These are phyloP conservation scores for Cactoblastis cactorum DNA, from an alignment of 2,888 invertebrate species.

Conservation along the genomic window DNA sequence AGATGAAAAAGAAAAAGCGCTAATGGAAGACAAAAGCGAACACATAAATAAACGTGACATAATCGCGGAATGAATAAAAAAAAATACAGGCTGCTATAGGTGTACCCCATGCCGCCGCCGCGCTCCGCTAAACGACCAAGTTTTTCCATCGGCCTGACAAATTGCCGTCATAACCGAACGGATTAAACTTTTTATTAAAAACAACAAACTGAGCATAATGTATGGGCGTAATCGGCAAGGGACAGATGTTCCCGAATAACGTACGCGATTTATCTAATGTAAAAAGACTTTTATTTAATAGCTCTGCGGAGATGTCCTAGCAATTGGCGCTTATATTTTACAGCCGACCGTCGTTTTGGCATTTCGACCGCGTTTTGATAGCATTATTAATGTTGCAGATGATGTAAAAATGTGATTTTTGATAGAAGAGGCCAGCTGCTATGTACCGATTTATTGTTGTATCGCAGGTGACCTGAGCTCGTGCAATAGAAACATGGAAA, in stretches of 20 bases:
- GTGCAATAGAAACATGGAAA: slow-evolving; percentile 25
- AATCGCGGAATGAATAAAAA: slow-evolving; percentile 61
- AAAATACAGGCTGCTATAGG: slow-evolving; percentile 45
- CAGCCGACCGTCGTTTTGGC: slow-evolving; percentile 62
- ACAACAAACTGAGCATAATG: slow-evolving; percentile 79
- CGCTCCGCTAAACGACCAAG: slow-evolving; percentile 72
- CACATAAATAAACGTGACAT: slow-evolving; percentile 72
- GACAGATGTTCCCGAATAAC: slow-evolving; percentile 77
- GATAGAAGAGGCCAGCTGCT: slow-evolving; percentile 61
- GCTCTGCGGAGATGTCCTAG: slow-evolving; percentile 70
- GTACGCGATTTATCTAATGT: slow-evolving; percentile 76
- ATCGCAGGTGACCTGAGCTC: slow-evolving; percentile 51
- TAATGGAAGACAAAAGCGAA: slow-evolving; percentile 75
- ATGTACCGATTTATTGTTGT: slow-evolving; percentile 57
- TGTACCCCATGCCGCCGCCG: slow-evolving; percentile 35
- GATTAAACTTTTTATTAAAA: slow-evolving; percentile 80
- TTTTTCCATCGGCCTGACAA: slow-evolving; percentile 77
- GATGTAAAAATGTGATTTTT: slow-evolving; percentile 69
- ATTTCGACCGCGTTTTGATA: slow-evolving; percentile 63
- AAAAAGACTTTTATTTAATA: slow-evolving; percentile 78
- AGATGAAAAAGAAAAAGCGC: slow-evolving; percentile 56
- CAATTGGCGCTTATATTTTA: slow-evolving; percentile 70
- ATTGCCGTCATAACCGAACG: slow-evolving; percentile 77
- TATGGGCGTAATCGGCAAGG: slow-evolving; percentile 75
- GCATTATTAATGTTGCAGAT: slow-evolving; percentile 64